Evolutionary conservation across 2,888 invertebrate genomes (phyloP).

Genomic region (Brassicogethes aeneus): DNA sequence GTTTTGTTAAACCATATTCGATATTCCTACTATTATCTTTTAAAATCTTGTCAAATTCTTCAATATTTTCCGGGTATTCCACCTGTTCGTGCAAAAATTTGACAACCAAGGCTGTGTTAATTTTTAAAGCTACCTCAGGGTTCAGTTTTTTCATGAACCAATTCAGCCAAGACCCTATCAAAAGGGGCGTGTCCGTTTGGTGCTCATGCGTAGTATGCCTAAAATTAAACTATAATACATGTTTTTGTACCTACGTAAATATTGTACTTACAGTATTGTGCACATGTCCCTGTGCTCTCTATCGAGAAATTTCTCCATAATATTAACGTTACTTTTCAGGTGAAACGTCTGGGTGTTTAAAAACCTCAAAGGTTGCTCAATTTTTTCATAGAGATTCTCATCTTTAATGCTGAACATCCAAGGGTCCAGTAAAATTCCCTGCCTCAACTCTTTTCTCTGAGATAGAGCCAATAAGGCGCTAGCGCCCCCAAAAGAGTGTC

Average conservation of each 20-base stretch:
- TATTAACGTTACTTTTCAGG: slow-evolving; percentile 43
- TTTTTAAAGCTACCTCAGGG: slow-evolving; percentile 33
- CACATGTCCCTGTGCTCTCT: slow-evolving; percentile 33
- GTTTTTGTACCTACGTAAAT: slow-evolving; percentile 10
- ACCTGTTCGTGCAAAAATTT: slow-evolving; percentile 36
- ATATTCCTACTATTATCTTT: slow-evolving; percentile 27
- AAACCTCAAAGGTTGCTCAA: slow-evolving; percentile 46
- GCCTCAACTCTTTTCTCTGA: slow-evolving; percentile 47
- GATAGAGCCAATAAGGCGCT: slow-evolving; percentile 48
- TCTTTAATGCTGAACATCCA: slow-evolving; percentile 54
- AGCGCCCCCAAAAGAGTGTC: slow-evolving; percentile 60
- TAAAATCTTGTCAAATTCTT: slow-evolving; percentile 26
- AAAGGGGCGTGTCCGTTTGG: slow-evolving; percentile 40
- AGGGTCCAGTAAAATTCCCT: slow-evolving; percentile 47
- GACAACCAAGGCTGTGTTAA: slow-evolving; percentile 41
- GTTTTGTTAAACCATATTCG: slow-evolving; percentile 34
- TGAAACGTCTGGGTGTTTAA: slow-evolving; percentile 52
- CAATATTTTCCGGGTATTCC: slow-evolving; percentile 21
- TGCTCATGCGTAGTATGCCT: slow-evolving; percentile 44
- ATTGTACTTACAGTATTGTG: slow-evolving; percentile 40
- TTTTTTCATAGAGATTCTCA: slow-evolving; percentile 34
- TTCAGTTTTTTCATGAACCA: slow-evolving; percentile 43
- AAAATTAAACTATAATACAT: slow-evolving; percentile 13
- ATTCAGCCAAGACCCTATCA: slow-evolving; percentile 43
- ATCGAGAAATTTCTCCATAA: slow-evolving; percentile 39